phyloP scores from a whole-genome alignment of 2,797 vertebrate genomes.

The Lacerta viridis region DNA sequence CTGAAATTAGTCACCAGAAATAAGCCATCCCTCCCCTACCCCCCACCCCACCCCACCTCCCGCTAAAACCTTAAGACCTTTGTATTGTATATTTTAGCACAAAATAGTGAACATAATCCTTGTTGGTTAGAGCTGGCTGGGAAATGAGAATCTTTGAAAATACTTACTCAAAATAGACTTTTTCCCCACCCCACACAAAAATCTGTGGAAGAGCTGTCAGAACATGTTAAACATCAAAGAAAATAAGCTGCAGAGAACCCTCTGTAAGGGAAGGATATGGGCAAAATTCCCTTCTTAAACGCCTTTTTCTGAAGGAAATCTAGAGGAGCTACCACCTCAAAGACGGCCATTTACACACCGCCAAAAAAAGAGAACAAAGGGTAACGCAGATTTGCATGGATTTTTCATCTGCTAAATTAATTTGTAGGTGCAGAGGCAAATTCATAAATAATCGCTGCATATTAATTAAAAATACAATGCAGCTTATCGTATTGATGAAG shows the following conservation, averaged over 20 bases:
- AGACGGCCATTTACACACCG: not conserved
- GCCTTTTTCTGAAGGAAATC: not conserved
- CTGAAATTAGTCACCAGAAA: conserved; percentile 31
- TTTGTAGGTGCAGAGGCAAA: not conserved
- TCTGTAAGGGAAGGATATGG: not conserved
- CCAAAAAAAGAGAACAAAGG: not conserved
- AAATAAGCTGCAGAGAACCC: conserved; percentile 18
- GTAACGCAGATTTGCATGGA: not conserved
- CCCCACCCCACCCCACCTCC: not conserved
- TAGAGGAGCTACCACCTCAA: not conserved
- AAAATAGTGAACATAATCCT: conserved; percentile 30
- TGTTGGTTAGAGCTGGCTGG: not conserved
- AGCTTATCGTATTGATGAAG: too few species aligned
- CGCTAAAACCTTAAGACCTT: conserved; percentile 9
- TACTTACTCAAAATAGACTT: conserved; percentile 27
- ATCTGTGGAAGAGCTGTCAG: not conserved
- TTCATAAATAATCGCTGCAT: not conserved
- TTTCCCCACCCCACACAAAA: not conserved
- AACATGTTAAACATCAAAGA: not conserved
- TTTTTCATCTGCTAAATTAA: not conserved
- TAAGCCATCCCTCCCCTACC: conserved; percentile 22
- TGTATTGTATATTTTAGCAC: not conserved
- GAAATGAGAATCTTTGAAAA: conserved; percentile 40
- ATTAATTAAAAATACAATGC: too few species aligned
- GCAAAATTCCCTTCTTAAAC: conserved; percentile 23